Evolutionary conservation across 2,888 invertebrate genomes (phyloP).

Genomic region (Luperina testacea): DNA sequence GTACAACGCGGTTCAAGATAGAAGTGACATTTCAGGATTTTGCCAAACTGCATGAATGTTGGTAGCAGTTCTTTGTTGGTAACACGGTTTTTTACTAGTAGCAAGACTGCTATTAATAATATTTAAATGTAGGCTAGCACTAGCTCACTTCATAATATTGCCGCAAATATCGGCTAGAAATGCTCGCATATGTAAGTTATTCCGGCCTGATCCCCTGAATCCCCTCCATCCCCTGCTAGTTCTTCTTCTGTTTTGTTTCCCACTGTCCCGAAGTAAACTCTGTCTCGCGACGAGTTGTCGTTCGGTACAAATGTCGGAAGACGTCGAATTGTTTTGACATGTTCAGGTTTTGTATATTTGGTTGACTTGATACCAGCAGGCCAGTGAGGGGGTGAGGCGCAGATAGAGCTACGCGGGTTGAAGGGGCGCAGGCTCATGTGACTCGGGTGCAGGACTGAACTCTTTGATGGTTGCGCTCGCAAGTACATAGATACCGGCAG

Average conservation of each 20-base stretch:
- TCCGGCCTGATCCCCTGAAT: too few species aligned
- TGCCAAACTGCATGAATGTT: background rate
- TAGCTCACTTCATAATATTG: background rate
- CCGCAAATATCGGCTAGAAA: background rate
- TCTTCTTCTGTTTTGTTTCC: too few species aligned
- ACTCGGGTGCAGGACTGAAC: constrained; percentile 17
- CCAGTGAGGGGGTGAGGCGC: background rate
- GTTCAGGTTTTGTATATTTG: constrained; percentile 41
- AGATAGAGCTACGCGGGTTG: background rate
- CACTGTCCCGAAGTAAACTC: background rate
- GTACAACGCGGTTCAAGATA: background rate
- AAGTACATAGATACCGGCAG: background rate
- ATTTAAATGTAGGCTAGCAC: background rate
- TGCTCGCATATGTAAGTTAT: background rate
- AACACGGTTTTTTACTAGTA: background rate
- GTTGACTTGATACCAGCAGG: constrained; percentile 12
- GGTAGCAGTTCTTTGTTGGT: background rate
- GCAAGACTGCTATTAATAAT: background rate
- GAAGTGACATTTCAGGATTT: background rate
- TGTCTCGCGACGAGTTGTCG: background rate
- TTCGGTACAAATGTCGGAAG: constrained; percentile 7
- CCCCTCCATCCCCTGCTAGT: too few species aligned
- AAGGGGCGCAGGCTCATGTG: constrained; percentile 2
- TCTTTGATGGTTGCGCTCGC: constrained; percentile 5
- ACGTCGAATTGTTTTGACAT: constrained; percentile 46